A percentile compares a stretch with the other conserved stretches of the same genome.
These are phyloP conservation scores for Sorex maritimensis DNA, from an alignment of 2,797 vertebrate species.

Conservation along the genomic window DNA sequence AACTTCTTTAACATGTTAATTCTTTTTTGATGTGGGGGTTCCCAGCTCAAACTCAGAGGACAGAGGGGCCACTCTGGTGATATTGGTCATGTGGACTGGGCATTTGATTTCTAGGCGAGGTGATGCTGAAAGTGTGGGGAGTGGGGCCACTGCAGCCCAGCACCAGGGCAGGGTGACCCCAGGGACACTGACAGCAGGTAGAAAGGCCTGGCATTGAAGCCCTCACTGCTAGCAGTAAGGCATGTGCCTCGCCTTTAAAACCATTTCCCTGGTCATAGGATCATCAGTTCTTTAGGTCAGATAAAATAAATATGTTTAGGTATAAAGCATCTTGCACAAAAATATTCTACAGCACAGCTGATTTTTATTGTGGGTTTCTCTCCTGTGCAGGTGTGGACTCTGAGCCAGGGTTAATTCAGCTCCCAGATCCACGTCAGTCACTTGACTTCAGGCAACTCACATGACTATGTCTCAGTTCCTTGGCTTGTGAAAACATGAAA, in stretches of 20 bases:
- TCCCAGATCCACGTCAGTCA: background rate
- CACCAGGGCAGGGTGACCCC: too few relatives aligned
- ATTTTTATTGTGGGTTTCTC: rapidly evolving
- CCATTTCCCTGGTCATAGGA: background rate
- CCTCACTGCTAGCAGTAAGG: too few relatives aligned
- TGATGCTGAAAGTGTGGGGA: too few relatives aligned
- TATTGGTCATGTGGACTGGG: too few relatives aligned
- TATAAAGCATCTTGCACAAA: background rate
- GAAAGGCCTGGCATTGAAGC: too few relatives aligned
- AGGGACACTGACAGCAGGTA: too few relatives aligned
- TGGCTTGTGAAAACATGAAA: background rate
- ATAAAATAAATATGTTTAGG: background rate
- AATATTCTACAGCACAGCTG: background rate
- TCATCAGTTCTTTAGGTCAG: background rate
- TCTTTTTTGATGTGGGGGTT: background rate
- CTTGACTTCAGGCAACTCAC: background rate
- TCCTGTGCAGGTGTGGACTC: rapidly evolving
- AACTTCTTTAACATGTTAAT: background rate
- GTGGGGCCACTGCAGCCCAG: too few relatives aligned
- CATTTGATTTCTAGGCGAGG: too few relatives aligned
- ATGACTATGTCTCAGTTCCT: background rate
- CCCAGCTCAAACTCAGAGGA: too few relatives aligned
- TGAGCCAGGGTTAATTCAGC: background rate
- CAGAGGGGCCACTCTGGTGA: too few relatives aligned
- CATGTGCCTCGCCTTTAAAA: too few relatives aligned